Conservation (phyloP, 2,113 vertebrate species). For the Larimichthys polyactis region DNA sequence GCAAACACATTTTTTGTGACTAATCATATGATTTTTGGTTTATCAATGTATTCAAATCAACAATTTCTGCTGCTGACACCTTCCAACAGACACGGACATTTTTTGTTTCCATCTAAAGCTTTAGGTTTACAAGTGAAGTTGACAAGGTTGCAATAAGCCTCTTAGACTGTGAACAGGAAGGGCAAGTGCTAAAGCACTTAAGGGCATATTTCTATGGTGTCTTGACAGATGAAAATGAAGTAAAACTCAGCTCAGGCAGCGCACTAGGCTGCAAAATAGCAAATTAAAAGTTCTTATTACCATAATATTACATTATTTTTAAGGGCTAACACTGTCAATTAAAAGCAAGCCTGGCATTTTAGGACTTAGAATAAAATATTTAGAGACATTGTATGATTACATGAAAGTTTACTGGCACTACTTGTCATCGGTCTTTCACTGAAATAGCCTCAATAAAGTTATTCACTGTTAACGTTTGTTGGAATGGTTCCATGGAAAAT, state of each 20-base stretch:
- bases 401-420: neutral
- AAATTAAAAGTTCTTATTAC: constrained; percentile 4
- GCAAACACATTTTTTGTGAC: neutral
- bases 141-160: constrained; percentile 62
- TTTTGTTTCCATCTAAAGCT: constrained; percentile 62
- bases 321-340: neutral
- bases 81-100: constrained; percentile 35
- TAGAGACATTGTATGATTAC: constrained; percentile 1
- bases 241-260: constrained; percentile 1
- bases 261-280: neutral
- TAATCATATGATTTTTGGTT: constrained; percentile 3
- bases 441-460: constrained; percentile 30
- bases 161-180: constrained; percentile 65
- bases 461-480: constrained; percentile 47
- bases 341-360: neutral
- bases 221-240: constrained; percentile 48
- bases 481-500: constrained; percentile 55
- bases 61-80: constrained; percentile 29
- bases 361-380: constrained; percentile 18
- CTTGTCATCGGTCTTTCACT: constrained; percentile 13
- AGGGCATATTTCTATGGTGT: constrained; percentile 43
- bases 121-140: constrained; percentile 40
- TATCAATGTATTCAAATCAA: neutral
- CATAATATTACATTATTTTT: neutral
- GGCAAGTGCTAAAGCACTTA: constrained; percentile 51